Base-by-base conservation (phyloP, 2,888 invertebrate species). In the Drosophila sordidapex region DNA sequence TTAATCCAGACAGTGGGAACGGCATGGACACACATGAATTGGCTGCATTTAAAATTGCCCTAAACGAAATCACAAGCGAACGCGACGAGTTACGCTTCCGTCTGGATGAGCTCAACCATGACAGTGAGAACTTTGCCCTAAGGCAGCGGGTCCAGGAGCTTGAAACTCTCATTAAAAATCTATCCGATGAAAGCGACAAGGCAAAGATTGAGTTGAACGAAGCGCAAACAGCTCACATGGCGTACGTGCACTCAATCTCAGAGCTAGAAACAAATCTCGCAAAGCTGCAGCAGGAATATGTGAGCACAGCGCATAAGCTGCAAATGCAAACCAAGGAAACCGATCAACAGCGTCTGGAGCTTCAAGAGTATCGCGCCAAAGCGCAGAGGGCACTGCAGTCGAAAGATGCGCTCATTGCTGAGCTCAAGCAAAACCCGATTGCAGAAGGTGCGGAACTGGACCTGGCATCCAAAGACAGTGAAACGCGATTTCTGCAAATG, bases 331-430 rank as follows among this genome's bases (percentile, higher is more conserved):
- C 93, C 27, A 92, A 91, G 58, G 95, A 95, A 77, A 90, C 93
- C 2, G 91, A 89, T 21, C 91, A 92, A 66, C 88, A 93, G 18
- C 93, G 93, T 29, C 90, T 91, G 8, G 97, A 97, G 90, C 94
- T 97, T 83, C 95, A 95, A 63, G 96, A 96, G 63, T 97, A 97
- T 92, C 95, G 96, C 81, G 95, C 95, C n/a, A 96, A 97, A 87
- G 97, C 97, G 0, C 95, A 96, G 83, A 94, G 95, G 76, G 96
- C 97, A 70, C 92, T 97, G 11, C 96, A 95, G 91, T 95, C 96
- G 74, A 97, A 97, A 88, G 97, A 97, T 87, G 95, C 95, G 80
- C 92, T 97, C 33, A 96, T 97, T 66, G 93, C 94, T 10, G 95
- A 95, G 81, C 92, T 96, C 40, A 94, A 94, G 72, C 83, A 90